Evolutionary conservation across 2,113 vertebrate genomes (phyloP).

Genomic region (Porphyrio hochstetteri): DNA sequence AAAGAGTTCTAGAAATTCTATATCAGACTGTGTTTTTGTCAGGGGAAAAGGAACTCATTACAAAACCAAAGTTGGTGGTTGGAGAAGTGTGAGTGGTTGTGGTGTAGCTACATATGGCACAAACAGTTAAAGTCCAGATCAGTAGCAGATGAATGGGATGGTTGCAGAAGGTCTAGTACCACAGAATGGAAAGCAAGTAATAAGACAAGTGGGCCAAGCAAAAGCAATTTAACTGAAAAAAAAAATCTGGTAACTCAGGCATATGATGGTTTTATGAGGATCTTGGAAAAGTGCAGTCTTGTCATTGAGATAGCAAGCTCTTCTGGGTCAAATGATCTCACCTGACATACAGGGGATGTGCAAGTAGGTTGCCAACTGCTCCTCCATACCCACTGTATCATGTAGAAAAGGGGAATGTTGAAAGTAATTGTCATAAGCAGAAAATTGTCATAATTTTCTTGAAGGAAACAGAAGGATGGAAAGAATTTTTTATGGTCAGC

Average conservation of each 20-base stretch:
- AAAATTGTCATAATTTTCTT: background rate
- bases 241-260: background rate
- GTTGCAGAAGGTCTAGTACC: background rate
- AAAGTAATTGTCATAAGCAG: background rate
- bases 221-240: background rate
- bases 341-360: background rate
- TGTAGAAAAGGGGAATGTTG: background rate
- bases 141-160: rapidly evolving
- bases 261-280: background rate
- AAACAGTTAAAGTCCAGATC: background rate
- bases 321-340: background rate
- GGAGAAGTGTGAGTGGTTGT: background rate
- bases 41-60: background rate
- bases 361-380: background rate
- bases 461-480: background rate
- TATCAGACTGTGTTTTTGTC: background rate
- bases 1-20: background rate
- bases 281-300: background rate
- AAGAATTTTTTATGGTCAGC: background rate
- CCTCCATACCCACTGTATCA: background rate
- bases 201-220: background rate
- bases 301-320: background rate
- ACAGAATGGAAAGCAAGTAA: background rate
- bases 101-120: background rate
- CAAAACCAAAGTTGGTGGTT: background rate